Evolutionary conservation across 92 coral and sea anemone genomes (phyloP).

Genomic region (Epizoanthus ramosus): DNA sequence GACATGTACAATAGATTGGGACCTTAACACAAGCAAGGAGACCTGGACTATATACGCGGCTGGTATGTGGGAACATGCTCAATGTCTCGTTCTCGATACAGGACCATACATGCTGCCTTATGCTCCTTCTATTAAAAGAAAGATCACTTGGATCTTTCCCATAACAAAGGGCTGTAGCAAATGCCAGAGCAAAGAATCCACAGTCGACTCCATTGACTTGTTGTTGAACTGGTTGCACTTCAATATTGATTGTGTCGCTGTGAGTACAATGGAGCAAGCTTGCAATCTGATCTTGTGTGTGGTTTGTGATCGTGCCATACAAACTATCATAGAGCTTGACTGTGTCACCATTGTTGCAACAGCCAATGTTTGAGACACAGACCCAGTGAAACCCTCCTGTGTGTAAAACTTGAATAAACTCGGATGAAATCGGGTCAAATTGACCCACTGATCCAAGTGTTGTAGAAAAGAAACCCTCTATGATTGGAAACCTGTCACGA

Average conservation of each 20-base stretch:
- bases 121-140: slow-evolving; percentile 15
- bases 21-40: slow-evolving; percentile 33
- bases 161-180: slow-evolving; percentile 44
- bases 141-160: slow-evolving; percentile 31
- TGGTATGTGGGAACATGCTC: slow-evolving; percentile 40
- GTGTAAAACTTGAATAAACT: slow-evolving; percentile 37
- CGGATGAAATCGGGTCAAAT: slow-evolving; percentile 35
- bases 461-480: slow-evolving; percentile 47
- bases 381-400: slow-evolving; percentile 52
- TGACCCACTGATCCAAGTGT: slow-evolving; percentile 43
- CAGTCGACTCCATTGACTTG: slow-evolving; percentile 52
- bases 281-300: slow-evolving; percentile 37
- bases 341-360: slow-evolving; percentile 9
- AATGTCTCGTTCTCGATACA: slow-evolving; percentile 2
- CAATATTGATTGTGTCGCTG: neutral
- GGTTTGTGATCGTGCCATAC: slow-evolving; percentile 25
- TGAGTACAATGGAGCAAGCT: slow-evolving; percentile 11
- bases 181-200: slow-evolving; percentile 44
- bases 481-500: slow-evolving; percentile 32
- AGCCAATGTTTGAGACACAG: slow-evolving; percentile 48
- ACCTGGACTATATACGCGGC: slow-evolving; percentile 25
- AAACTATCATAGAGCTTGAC: slow-evolving; percentile 49
- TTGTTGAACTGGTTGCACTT: slow-evolving; percentile 35
- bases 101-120: slow-evolving; percentile 31
- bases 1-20: slow-evolving; percentile 44